These are phyloP conservation scores for Trinorchestia longiramus DNA, from an alignment of 1,140 invertebrate genomes.

Conservation along the genomic window DNA sequence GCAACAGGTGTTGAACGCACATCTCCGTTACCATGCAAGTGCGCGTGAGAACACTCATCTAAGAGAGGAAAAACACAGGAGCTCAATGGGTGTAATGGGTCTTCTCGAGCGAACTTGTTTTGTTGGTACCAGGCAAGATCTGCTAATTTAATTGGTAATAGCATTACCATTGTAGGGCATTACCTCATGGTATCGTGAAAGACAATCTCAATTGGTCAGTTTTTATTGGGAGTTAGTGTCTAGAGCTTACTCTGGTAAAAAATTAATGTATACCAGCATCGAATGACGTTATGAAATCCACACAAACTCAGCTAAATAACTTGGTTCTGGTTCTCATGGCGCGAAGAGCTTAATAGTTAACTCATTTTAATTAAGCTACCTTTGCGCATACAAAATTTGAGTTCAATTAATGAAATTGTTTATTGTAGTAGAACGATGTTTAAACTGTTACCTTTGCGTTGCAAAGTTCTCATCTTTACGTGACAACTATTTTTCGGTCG, in stretches of 20 bases:
- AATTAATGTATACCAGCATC: no score
- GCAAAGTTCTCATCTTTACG: not conserved
- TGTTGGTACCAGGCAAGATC: not conserved
- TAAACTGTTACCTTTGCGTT: not conserved
- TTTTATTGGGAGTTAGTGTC: no score
- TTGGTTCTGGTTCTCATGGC: not conserved
- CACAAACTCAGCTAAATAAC: not conserved
- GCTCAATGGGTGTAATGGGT: not conserved
- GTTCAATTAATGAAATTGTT: not conserved
- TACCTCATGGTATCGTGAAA: not conserved
- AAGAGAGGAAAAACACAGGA: not conserved
- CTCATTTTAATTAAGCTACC: not conserved
- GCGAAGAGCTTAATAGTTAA: not conserved
- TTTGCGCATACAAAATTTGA: not conserved
- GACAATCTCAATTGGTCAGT: no score
- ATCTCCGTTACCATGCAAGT: not conserved
- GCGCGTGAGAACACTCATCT: not conserved
- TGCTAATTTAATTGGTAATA: not conserved
- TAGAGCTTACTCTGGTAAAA: not conserved
- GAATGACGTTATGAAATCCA: not conserved
- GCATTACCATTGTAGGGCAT: not conserved
- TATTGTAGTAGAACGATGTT: not conserved
- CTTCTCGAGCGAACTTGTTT: not conserved
- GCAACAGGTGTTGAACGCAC: conserved; percentile 27
- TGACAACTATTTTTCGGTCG: not conserved